phyloP scores from a whole-genome alignment of 2,888 invertebrate species.

The Lithophane socia region DNA sequence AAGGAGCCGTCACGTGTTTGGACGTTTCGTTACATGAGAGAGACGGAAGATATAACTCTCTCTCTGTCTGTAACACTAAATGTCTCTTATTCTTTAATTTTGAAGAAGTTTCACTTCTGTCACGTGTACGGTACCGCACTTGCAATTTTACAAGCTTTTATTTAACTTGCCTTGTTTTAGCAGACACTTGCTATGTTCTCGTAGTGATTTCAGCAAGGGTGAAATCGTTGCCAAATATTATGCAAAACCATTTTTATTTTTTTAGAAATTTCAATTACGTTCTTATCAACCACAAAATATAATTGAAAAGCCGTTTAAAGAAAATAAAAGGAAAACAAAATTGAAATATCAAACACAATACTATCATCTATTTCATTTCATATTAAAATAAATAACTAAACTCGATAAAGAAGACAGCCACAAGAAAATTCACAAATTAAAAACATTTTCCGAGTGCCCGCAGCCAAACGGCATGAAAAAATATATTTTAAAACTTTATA shows the following conservation, averaged over 20 bases:
- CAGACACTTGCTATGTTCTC: not conserved
- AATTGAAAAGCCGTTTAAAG: not conserved
- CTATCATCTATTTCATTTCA: not conserved
- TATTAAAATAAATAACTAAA: slow-evolving; percentile 13
- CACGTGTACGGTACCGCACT: not conserved
- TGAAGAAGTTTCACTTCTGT: not conserved
- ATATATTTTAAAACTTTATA: slow-evolving; percentile 50
- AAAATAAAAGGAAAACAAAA: slow-evolving; percentile 10
- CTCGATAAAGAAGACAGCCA: slow-evolving; percentile 9
- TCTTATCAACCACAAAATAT: not conserved
- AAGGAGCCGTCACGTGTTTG: no score
- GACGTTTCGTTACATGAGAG: not conserved
- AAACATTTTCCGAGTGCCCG: slow-evolving; percentile 34
- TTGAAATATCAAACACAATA: slow-evolving; percentile 26
- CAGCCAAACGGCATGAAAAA: slow-evolving; percentile 43
- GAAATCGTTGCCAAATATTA: not conserved
- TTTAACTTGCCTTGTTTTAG: not conserved
- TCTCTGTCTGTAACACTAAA: not conserved
- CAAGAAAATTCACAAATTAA: slow-evolving; percentile 47
- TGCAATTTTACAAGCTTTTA: not conserved
- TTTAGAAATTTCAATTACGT: not conserved
- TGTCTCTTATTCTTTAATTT: not conserved
- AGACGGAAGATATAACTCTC: not conserved
- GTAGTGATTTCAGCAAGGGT: not conserved
- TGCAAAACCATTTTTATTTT: no score